phyloP scores from a whole-genome alignment of 2,797 vertebrate species.

The Antennarius maculatus region DNA sequence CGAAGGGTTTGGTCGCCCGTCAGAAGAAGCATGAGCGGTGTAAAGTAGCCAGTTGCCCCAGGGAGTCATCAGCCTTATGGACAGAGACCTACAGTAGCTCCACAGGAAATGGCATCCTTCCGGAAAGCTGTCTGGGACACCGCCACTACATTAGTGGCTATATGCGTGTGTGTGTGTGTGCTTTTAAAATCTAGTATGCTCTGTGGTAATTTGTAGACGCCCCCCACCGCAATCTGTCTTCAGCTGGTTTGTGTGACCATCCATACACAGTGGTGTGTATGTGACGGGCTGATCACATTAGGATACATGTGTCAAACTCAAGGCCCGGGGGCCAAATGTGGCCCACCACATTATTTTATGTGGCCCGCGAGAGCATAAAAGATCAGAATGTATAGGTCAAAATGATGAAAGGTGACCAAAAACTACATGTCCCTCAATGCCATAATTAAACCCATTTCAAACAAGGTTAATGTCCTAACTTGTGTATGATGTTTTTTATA shows the following conservation, averaged over 20 bases:
- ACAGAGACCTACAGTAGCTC: constrained; percentile 64
- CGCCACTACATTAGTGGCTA: constrained; percentile 57
- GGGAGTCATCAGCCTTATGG: constrained; percentile 74
- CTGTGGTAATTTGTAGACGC: constrained; percentile 41
- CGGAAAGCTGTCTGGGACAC: constrained; percentile 65
- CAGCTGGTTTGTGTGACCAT: constrained; percentile 33
- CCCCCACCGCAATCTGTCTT: constrained; percentile 18
- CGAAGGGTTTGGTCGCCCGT: constrained; percentile 30
- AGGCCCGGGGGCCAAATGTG: too few species aligned
- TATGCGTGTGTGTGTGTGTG: constrained; percentile 19
- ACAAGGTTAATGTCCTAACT: too few species aligned
- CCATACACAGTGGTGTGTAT: constrained; percentile 15
- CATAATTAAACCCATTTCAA: too few species aligned
- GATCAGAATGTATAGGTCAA: too few species aligned
- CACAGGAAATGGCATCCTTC: constrained; percentile 71
- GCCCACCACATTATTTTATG: too few species aligned
- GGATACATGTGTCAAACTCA: too few species aligned
- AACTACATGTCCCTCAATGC: too few species aligned
- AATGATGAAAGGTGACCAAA: too few species aligned
- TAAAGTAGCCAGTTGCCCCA: constrained; percentile 60
- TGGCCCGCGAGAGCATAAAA: too few species aligned
- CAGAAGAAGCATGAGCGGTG: constrained; percentile 50
- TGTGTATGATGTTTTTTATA: too few species aligned
- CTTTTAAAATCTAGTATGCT: constrained; percentile 45
- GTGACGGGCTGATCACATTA: not conserved